Evolutionary conservation across 2,888 invertebrate species (phyloP), one percentile per base, ranked within the genome.

Genomic region (Megastigmus dorsalis): DNA sequence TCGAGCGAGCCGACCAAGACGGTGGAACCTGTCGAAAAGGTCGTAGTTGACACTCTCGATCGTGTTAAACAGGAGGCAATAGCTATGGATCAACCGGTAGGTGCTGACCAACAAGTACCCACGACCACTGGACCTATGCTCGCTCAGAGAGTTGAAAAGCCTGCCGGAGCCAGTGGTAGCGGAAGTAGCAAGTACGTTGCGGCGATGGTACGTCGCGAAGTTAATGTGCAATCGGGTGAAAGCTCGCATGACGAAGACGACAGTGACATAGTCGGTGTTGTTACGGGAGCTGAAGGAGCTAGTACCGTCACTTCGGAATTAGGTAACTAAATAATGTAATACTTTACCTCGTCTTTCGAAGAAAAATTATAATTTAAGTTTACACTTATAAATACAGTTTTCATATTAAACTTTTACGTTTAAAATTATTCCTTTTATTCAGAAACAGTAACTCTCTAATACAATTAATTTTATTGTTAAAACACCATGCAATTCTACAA

Each of bases 281-380:
- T 83, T 0, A 78, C 84, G 3, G 81, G 82, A 0, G 83, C 80
- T 2, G 87, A 86, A 43, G 81, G 84, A 1, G 82, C 83, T 0
- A 87, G 87, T 66, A 85, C 88, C 18, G 89, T 89, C 2, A 89
- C 89, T 79, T 89, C 87, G n/a, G 89, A 89, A 72, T 83, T 89
- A 20, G 88, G 75, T 76, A 54, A 48, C 4, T 55, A 20, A 1
- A 6, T n/a, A n/a, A n/a, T n/a, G n/a, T n/a, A n/a, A n/a, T n/a
- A n/a, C n/a, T n/a, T n/a, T n/a, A n/a, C n/a, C n/a, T n/a, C n/a
- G n/a, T n/a, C n/a, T n/a, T n/a, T n/a, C 6, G 3, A 15, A 13
- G 30, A 41, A 10, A 28, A 10, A 3, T 26, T 26, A n/a, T 3
- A 28, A 3, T 28, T 26, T 0, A 9, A 36, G 38, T 18, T 57